A percentile compares a stretch with the other conserved stretches of the same genome.
These are phyloP conservation scores for Nudaria mundana DNA, from an alignment of 2,888 invertebrate species.

Conservation along the genomic window DNA sequence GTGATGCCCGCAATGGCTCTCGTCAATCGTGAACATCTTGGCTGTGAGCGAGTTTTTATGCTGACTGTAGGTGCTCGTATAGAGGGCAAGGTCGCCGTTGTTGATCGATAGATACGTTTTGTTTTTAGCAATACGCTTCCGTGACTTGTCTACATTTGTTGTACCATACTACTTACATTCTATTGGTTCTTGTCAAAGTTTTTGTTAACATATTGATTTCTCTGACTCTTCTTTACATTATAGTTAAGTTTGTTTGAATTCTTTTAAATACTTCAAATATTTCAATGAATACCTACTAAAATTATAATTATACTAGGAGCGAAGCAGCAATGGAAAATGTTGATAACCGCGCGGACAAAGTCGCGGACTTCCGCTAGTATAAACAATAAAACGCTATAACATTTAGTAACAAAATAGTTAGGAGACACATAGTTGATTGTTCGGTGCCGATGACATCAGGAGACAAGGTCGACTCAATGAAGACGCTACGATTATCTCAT, in stretches of 20 bases:
- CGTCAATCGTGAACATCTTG: too few relatives aligned
- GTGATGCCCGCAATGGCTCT: too few relatives aligned
- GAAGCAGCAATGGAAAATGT: too few relatives aligned
- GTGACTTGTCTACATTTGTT: conserved; percentile 17
- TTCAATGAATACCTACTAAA: too few relatives aligned
- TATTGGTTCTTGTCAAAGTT: conserved; percentile 4
- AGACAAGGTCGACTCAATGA: conserved; percentile 25
- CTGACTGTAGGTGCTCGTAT: too few relatives aligned
- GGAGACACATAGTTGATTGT: conserved; percentile 21
- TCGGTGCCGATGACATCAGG: conserved; percentile 27
- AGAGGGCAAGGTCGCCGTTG: conserved; percentile 12
- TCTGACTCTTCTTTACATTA: conserved; percentile 11
- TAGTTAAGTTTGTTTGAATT: too few relatives aligned
- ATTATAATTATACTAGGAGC: too few relatives aligned
- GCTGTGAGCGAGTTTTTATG: too few relatives aligned
- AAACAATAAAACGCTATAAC: conserved; percentile 10
- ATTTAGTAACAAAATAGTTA: conserved; percentile 15
- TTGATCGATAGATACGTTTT: conserved; percentile 6
- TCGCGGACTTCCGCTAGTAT: too few relatives aligned
- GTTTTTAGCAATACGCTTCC: conserved; percentile 18
- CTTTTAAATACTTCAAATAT: too few relatives aligned
- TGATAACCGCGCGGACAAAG: too few relatives aligned
- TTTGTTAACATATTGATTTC: conserved; percentile 5
- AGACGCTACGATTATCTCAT: conserved; percentile 25
- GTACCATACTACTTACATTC: conserved; percentile 7